Evolutionary conservation across 2,797 vertebrate species (phyloP).

Genomic region (Garrulus glandarius): DNA sequence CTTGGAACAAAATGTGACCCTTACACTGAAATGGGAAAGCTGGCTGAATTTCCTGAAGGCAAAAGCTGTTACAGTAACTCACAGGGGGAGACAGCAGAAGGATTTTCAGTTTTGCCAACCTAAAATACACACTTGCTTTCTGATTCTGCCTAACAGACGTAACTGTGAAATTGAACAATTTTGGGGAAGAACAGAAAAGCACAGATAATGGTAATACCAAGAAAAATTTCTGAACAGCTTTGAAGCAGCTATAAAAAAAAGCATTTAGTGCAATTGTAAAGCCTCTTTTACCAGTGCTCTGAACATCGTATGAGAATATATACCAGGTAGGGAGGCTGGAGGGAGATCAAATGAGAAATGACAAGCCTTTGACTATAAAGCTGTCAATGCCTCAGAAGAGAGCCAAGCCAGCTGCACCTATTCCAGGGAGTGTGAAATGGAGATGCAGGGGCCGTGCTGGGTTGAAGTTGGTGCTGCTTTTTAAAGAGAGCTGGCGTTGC

Average conservation of each 20-base stretch:
- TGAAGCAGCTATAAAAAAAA: slow-evolving; percentile 9
- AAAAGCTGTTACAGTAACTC: slow-evolving; percentile 21
- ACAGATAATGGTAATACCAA: slow-evolving; percentile 1
- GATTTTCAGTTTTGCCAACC: slow-evolving; percentile 21
- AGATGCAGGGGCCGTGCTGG: not conserved
- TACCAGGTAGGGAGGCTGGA: not conserved
- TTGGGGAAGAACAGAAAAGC: slow-evolving; percentile 5
- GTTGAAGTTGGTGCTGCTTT: not conserved
- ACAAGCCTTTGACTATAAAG: slow-evolving; percentile 10
- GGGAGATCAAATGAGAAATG: slow-evolving; percentile 29
- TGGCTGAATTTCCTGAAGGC: slow-evolving; percentile 19
- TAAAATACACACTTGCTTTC: not conserved
- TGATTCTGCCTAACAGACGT: not conserved
- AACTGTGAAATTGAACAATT: slow-evolving; percentile 50
- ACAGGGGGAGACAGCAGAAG: not conserved
- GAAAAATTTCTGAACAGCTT: not conserved
- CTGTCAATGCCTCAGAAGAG: not conserved
- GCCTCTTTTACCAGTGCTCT: not conserved
- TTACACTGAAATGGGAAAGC: not conserved
- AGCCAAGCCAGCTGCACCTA: not conserved
- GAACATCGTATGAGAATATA: not conserved
- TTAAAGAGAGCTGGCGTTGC: not conserved
- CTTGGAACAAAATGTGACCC: slow-evolving; percentile 26
- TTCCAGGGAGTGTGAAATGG: not conserved
- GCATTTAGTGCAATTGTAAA: slow-evolving; percentile 18